Evolutionary conservation across 2,888 invertebrate species (phyloP), one percentile per base, ranked within the genome.

Genomic region (Lymantria dispar): DNA sequence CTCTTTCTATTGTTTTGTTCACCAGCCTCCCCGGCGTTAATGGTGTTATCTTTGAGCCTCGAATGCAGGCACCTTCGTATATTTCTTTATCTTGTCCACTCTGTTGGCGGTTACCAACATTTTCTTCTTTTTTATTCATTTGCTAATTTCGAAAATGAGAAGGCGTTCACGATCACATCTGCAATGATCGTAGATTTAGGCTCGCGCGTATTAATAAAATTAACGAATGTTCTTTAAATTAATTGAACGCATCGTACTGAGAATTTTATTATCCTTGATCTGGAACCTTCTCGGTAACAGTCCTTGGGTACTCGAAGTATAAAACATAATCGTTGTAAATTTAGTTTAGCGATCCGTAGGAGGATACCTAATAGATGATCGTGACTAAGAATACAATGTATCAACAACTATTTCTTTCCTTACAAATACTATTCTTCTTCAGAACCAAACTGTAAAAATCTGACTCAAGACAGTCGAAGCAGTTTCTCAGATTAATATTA

Each of bases 121-220:
- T 83, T 80, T 38, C 11, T 9, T n/a, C 8, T 40, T 87, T 81
- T 89, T 85, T 85, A 81, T 83, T 83, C 86, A 85, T 89, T 91
- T 90, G 90, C 89, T 89, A 90, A 90, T 90, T 91, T 90, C 78
- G 88, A 88, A 90, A 89, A 89, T 88, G 87, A 88, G 88, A 87
- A 86, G 89, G 83, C 80, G 76, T 77, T 72, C 74, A 78, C 76
- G 88, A 90, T 89, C 82, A 79, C 79, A 87, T 89, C 89, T 79
- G 54, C 58, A 52, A 64, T 72, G 87, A 88, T 89, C 83, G 87
- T 85, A 87, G 90, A 90, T 91, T 87, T 83, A 80, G 81, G 78
- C 74, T 74, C 72, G 76, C 74, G 68, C 74, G 81, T 86, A 88
- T 89, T 88, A 86, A 89, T 87, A 87, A 89, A 89, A 90, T 90